Percentiles rank a stretch among this genome's conserved stretches.
These are phyloP conservation scores for Jacana jacana DNA, from an alignment of 2,113 vertebrate genomes.

Conservation along the genomic window DNA sequence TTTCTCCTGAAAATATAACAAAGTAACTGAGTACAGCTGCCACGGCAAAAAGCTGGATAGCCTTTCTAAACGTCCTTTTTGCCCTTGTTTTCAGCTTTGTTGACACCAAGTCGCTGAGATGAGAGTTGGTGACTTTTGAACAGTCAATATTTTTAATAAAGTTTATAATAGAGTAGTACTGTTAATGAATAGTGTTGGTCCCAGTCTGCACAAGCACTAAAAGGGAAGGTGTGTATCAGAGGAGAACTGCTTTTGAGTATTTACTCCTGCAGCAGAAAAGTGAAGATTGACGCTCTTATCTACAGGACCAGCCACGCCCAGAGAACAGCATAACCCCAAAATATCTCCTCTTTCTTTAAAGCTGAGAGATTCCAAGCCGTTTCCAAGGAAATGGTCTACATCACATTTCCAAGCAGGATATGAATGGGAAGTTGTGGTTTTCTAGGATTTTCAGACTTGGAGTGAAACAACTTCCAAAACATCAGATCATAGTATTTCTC, in stretches of 20 bases:
- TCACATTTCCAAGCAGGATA: background rate
- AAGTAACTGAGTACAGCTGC: background rate
- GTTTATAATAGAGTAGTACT: background rate
- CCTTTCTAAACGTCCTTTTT: background rate
- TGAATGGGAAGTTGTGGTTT: background rate
- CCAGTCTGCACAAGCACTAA: background rate
- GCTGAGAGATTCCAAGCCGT: background rate
- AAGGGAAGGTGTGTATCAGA: background rate
- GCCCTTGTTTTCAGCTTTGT: constrained; percentile 20
- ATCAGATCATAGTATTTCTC: background rate
- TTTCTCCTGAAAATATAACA: background rate
- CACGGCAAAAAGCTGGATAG: background rate
- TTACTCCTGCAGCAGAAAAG: too few species aligned
- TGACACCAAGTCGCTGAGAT: background rate
- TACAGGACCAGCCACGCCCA: too few species aligned
- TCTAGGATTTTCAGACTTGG: background rate
- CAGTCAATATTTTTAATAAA: background rate
- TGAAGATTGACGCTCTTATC: too few species aligned
- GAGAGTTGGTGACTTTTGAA: constrained; percentile 17
- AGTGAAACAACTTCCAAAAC: background rate
- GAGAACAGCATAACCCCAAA: too few species aligned
- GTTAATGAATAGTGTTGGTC: background rate
- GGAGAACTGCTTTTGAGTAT: background rate
- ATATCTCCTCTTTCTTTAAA: background rate
- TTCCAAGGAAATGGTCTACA: background rate